Evolutionary conservation across 2,888 invertebrate genomes (phyloP).

Genomic region (Troides oblongomaculatus): DNA sequence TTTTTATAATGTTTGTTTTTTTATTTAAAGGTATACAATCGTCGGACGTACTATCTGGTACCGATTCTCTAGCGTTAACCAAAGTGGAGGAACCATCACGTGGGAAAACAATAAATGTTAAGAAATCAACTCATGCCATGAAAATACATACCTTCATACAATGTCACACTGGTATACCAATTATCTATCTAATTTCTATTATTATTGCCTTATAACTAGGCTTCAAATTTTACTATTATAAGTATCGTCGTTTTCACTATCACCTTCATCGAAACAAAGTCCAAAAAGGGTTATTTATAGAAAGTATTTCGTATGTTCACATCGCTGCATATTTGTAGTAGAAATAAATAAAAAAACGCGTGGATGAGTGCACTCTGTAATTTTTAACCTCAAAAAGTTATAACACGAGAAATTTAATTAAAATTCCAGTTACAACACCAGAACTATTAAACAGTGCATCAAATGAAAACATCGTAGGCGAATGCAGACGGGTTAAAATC

Average conservation of each 20-base stretch:
- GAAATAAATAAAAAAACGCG: neutral
- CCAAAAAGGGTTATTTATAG: no score
- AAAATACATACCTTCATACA: conserved; percentile 20
- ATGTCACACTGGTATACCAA: conserved; percentile 18
- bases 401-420: neutral
- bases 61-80: neutral
- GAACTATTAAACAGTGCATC: conserved; percentile 5
- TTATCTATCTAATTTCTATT: neutral
- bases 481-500: neutral
- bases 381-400: neutral
- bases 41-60: neutral
- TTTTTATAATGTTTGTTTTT: neutral
- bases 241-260: no score
- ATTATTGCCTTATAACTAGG: no score
- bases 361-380: neutral
- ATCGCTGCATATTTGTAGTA: neutral
- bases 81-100: neutral
- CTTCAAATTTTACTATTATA: no score
- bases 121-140: conserved; percentile 6
- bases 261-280: no score
- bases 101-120: conserved; percentile 1
- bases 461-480: neutral
- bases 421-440: conserved; percentile 9
- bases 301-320: no score
- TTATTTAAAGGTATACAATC: conserved; percentile 8